Evolutionary conservation across 2,888 invertebrate genomes (phyloP).

Genomic region (Xanthorhoe spadicearia): DNA sequence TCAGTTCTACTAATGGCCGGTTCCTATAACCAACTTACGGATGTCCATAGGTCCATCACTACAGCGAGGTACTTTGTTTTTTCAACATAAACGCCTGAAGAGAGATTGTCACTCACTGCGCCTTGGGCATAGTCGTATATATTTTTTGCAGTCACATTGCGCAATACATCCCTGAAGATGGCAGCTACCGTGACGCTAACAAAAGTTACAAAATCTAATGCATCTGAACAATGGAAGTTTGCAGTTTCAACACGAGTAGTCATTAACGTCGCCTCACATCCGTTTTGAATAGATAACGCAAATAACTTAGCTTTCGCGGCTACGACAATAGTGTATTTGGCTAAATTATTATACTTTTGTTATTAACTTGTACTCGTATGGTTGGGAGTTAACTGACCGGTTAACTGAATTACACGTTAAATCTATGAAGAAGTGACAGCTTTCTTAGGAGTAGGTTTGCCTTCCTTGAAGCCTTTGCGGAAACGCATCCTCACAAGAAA

Average conservation of each 20-base stretch:
- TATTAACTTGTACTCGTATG: not conserved
- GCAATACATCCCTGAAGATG: constrained; percentile 58
- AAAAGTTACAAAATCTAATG: constrained; percentile 61
- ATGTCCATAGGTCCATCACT: no score
- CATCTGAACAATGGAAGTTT: constrained; percentile 71
- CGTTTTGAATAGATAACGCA: constrained; percentile 49
- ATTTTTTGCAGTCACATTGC: constrained; percentile 35
- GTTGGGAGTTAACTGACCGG: no score
- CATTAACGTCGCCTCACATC: constrained; percentile 51
- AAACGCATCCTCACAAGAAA: no score
- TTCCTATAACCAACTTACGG: no score
- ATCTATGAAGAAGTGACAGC: no score
- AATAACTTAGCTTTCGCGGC: constrained; percentile 33
- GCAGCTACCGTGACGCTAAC: constrained; percentile 63
- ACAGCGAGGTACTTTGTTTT: no score
- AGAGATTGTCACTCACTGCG: no score
- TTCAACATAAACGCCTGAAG: no score
- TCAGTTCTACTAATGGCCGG: no score
- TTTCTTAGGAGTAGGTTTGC: no score
- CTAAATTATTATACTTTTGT: not conserved
- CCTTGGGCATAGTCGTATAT: not conserved
- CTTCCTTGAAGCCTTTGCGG: no score
- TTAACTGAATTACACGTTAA: no score
- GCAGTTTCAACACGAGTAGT: constrained; percentile 55
- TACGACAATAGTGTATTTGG: constrained; percentile 8